phyloP scores from a whole-genome alignment of 2,888 invertebrate genomes.

The Chloromyia formosa region DNA sequence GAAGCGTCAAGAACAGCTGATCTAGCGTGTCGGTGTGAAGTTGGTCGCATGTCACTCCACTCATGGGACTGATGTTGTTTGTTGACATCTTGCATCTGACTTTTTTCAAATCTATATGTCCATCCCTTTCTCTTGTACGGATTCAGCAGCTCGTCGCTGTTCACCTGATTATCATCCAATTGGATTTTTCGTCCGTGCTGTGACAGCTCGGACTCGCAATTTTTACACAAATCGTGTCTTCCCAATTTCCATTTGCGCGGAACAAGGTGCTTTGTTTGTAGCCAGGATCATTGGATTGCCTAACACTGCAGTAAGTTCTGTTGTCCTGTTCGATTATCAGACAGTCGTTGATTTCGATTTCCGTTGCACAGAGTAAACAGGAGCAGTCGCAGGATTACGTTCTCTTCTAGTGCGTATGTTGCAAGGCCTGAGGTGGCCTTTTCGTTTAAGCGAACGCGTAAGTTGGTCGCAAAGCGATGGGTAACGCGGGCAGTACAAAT shows the following conservation, averaged over 20 bases:
- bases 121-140: neutral
- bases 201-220: too few relatives aligned
- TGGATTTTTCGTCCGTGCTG: neutral
- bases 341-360: neutral
- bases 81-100: neutral
- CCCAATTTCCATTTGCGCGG: neutral
- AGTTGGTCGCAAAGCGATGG: conserved; percentile 54
- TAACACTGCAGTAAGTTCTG: too few relatives aligned
- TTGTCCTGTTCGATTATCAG: too few relatives aligned
- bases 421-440: neutral
- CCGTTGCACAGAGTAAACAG: neutral
- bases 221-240: neutral
- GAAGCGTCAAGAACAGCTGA: conserved; percentile 3
- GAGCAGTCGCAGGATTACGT: neutral
- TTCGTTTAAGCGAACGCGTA: neutral
- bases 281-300: too few relatives aligned
- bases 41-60: neutral
- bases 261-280: too few relatives aligned
- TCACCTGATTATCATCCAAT: neutral
- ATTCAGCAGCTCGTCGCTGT: neutral
- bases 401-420: neutral
- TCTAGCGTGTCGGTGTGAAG: neutral
- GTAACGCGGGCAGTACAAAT: conserved; percentile 61
- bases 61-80: neutral
- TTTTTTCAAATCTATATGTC: neutral